Base-by-base conservation (phyloP, 1,140 invertebrate genomes). In the Penaeus vannamei region DNA sequence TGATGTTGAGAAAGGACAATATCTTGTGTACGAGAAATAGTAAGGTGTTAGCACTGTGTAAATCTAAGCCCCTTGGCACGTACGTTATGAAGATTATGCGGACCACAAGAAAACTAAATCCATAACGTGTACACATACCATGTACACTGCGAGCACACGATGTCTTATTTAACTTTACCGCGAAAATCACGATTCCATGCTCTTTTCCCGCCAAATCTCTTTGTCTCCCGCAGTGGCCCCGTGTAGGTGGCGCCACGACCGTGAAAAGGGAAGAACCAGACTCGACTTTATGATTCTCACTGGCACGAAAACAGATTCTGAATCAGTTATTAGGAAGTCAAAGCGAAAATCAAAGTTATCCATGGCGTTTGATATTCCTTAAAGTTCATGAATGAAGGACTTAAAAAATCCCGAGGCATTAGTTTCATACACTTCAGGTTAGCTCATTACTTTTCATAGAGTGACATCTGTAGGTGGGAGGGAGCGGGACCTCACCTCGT, bases 111-210 rank as follows among this genome's bases (percentile, higher is more conserved):
- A 69, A 36, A 76, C n/a, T 29, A 76, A 76, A 26, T 61, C 79
- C 46, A 79, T 61, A 62, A 23, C 76, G 26, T 61, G 85, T 61
- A 42, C 64, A 61, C 64, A 12, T 53, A 53, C 17, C 53, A 53
- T 53, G 53, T 53, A 53, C 53, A 53, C 72, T 46, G 29, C 61
- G 22, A 61, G 32, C 36, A 23, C 69, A 64, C 36, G 72, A 89
- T 84, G 83, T 79, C 87, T 89, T 89, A 89, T 84, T 89, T 89
- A 89, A 59, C 82, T 89, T 85, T 79, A 61, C 87, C 83, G 87
- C 72, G 82, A 85, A 89, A 89, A 89, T 85, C 87, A 89, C 87
- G 87, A 89, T 89, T 89, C 87, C 87, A 85, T 85, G 83, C 83
- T 89, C 83, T 84, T 84, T 84, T 85, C 83, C 72, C 64, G 87